Base-by-base conservation (phyloP, 2,797 vertebrate genomes). In the Crenuchus spilurus region DNA sequence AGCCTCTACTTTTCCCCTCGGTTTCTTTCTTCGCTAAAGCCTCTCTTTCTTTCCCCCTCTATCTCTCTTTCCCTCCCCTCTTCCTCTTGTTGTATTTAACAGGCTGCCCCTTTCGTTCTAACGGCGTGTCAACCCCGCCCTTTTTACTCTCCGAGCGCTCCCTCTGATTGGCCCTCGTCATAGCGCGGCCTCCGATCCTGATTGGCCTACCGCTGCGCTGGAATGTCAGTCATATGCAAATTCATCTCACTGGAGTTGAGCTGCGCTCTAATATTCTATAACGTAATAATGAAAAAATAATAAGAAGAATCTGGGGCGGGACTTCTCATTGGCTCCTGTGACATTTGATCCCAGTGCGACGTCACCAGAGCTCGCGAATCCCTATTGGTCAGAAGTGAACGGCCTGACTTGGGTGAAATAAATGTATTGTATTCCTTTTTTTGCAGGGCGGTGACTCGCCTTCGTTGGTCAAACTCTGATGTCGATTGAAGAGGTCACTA, bases 201-300 rank as follows among this genome's bases (percentile, higher is more conserved):
- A 93, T 93, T 93, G 91, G 92, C 57, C 69, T 3, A 13, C 35
- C 80, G 70, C 73, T 92, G 91, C 91, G 48, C 68, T 89, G 92
- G 93, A 94, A 94, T 94, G 92, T 88, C 92, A 93, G 92, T 94
- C 92, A 94, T 94, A 94, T 93, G 93, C 88, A 92, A 93, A 93
- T 91, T 44, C 49, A 7, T 41, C 33, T 14, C 74, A 69, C n/a
- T n/a, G n/a, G n/a, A n/a, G n/a, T n/a, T n/a, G n/a, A 62, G 10
- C 2, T 35, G 20, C 37, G 77, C 68, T 16, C 74, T 18, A 72
- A 70, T 74, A 31, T 74, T 61, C 55, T 35, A 55, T 61, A 2
- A 13, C 10, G 0, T 39, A 35, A 28, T 7, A 42, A 7, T 35
- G 6, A 22, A 30, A 16, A 46, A 33, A 26, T 24, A 71, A 24